Evolutionary conservation across 2,113 vertebrate species (phyloP).

Genomic region (Xenopus borealis): DNA sequence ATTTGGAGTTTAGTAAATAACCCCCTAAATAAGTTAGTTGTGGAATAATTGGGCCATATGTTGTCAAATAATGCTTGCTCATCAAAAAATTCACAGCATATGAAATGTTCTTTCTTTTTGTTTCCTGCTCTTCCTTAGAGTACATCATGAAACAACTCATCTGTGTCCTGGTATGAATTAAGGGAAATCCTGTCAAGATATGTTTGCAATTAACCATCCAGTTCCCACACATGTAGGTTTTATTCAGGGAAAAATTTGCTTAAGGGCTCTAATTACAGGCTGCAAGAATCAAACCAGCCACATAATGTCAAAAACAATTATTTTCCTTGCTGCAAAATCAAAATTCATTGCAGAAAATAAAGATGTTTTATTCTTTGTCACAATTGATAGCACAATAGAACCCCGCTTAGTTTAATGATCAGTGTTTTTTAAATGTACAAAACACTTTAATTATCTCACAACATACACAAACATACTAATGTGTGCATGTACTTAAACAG

Average conservation of each 20-base stretch:
- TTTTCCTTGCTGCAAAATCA: conserved; percentile 64
- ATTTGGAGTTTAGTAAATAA: no score
- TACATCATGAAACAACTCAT: conserved; percentile 41
- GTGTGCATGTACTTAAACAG: no score
- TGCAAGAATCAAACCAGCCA: conserved; percentile 73
- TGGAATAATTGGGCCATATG: no score
- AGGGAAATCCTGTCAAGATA: conserved; percentile 55
- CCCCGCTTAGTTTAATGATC: no score
- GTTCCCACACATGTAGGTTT: conserved; percentile 69
- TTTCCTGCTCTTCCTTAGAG: conserved; percentile 27
- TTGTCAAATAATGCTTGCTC: no score
- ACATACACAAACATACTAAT: no score
- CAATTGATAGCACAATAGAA: background rate
- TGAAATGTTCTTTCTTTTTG: conserved; percentile 24
- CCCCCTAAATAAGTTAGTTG: no score
- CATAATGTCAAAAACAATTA: conserved; percentile 80
- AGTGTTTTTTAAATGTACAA: no score
- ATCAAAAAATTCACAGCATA: background rate
- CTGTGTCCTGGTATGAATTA: conserved; percentile 44
- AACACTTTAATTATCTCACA: no score
- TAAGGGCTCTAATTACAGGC: conserved; percentile 69
- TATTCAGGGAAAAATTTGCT: conserved; percentile 62
- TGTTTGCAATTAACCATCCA: conserved; percentile 72
- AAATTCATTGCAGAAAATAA: conserved; percentile 63
- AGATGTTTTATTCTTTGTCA: conserved; percentile 60